Base-by-base conservation (phyloP, 2,797 vertebrate genomes). In the Atherinosoma microstoma region DNA sequence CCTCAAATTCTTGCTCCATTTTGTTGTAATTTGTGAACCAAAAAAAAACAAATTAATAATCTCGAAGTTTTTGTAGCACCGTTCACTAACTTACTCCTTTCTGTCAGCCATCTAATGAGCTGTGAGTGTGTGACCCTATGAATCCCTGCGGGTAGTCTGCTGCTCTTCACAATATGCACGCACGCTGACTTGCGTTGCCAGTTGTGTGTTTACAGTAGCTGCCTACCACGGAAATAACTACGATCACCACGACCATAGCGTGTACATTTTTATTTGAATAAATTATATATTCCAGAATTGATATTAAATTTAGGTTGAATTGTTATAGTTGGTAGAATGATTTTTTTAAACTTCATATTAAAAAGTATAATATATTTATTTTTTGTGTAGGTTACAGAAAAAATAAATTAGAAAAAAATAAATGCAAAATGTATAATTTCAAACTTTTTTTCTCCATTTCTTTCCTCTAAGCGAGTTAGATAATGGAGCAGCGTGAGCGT, bases 1-100 rank as follows among this genome's bases (percentile, higher is more conserved):
- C 95, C 68, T 96, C 94, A 83, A 97, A 96, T 86, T 97, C 94
- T 84, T 88, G 91, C 75, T 98, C 96, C 93, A 98, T 93, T 70
- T 16, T 67, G 20, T 73, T 34, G 58, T 57, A n/a, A 18, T 42
- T 57, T 45, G 47, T 62, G 58, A 49, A 68, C 58, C 2, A 56
- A 27, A 73, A 81, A 81, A 42, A 38, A 75, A 76, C 82, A 58
- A 30, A 12, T 45, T 69, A 24, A n/a, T 47, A 51, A 76, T 65
- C 57, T 68, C 70, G 62, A 66, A 47, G 51, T 77, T 64, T 78
- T 66, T 57, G 32, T 57, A 49, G 76, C 67, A 38, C 84, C 69
- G 82, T 75, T 73, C 64, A 65, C 71, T 18, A 68, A 87, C 82
- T 91, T 85, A 92, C 20, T 85, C 71, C 86, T 71, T 29, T 84